Evolutionary conservation across 2,797 vertebrate species (phyloP).

Genomic region (Thaleichthys pacificus): DNA sequence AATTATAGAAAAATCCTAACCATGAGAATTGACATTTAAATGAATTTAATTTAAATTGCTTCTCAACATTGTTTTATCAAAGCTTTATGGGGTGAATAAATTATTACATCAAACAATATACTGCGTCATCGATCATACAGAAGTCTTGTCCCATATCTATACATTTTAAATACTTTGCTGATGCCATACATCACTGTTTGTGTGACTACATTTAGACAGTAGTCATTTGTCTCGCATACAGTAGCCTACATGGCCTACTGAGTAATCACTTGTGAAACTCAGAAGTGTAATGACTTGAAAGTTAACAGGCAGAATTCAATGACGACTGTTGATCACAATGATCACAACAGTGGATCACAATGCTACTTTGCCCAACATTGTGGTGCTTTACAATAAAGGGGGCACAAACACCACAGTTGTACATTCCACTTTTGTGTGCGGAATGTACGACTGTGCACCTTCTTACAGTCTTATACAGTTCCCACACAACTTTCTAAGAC

Average conservation of each 20-base stretch:
- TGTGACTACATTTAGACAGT: conserved; percentile 75
- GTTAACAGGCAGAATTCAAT: neutral
- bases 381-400: neutral
- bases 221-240: conserved; percentile 71
- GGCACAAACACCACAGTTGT: neutral
- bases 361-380: neutral
- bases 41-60: conserved; percentile 99
- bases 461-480: conserved; percentile 18
- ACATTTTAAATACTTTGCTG: conserved; percentile 75
- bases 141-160: conserved; percentile 82
- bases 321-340: neutral
- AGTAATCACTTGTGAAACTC: conserved; percentile 49
- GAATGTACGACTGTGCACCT: neutral
- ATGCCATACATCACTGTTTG: conserved; percentile 67
- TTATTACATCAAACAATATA: conserved; percentile 99
- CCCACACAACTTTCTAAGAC: conserved; percentile 6
- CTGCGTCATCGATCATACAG: conserved; percentile 96
- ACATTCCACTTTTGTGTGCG: neutral
- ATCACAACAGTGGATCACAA: neutral
- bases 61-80: conserved; percentile 99
- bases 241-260: conserved; percentile 60
- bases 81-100: conserved; percentile 99
- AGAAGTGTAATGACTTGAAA: conserved; percentile 31
- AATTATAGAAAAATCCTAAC: conserved; percentile 99
- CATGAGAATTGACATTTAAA: conserved; percentile 99